phyloP scores from a whole-genome alignment of 2,888 invertebrate species.

The Cerastoderma edule region DNA sequence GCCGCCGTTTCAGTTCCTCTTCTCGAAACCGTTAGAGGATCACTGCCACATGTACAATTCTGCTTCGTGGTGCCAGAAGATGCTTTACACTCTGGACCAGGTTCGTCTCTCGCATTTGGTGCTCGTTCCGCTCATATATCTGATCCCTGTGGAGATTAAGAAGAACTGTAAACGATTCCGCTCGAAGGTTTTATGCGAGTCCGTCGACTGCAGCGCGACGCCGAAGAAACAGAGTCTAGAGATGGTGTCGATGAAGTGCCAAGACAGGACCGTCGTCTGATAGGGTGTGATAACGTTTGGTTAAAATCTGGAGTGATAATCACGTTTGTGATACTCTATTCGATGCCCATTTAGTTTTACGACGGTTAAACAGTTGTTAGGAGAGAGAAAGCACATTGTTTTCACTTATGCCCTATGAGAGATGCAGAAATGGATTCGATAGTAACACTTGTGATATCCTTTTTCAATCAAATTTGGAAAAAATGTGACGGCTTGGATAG shows the following conservation, averaged over 20 bases:
- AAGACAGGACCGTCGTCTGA: constrained; percentile 35
- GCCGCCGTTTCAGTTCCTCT: constrained; percentile 49
- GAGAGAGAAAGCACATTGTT: neutral
- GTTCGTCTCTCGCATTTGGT: constrained; percentile 39
- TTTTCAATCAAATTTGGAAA: neutral
- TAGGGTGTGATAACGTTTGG: neutral
- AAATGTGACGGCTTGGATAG: too few relatives aligned
- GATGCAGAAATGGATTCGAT: neutral
- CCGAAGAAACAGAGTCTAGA: constrained; percentile 43
- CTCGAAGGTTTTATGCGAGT: constrained; percentile 44
- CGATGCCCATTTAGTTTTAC: neutral
- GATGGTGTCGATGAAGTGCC: constrained; percentile 29
- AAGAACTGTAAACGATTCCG: constrained; percentile 38
- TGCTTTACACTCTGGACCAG: constrained; percentile 35
- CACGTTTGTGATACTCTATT: neutral
- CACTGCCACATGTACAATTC: constrained; percentile 18
- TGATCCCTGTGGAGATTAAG: constrained; percentile 39
- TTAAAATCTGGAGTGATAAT: neutral
- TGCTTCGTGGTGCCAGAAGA: constrained; percentile 27
- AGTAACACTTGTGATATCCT: neutral
- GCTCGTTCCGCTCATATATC: constrained; percentile 46
- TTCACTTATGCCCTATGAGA: neutral
- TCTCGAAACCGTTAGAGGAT: constrained; percentile 34
- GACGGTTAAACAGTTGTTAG: neutral
- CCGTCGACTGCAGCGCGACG: constrained; percentile 39